phyloP scores from a whole-genome alignment of 2,797 vertebrate species.

The Lepilemur ruficaudatus region DNA sequence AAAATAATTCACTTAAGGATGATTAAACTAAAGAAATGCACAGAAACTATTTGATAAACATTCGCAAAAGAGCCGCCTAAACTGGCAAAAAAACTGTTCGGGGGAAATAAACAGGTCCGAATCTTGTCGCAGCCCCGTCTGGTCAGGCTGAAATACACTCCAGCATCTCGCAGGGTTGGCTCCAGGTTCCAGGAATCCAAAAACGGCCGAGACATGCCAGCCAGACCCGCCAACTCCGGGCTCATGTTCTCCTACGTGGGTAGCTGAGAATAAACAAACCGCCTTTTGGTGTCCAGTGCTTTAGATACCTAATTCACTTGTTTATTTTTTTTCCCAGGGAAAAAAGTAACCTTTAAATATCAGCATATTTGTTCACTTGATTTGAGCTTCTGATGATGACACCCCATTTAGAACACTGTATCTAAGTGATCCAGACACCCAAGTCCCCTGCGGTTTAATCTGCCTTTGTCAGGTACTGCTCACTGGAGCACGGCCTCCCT shows the following conservation, averaged over 20 bases:
- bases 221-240: fast-evolving
- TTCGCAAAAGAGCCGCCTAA: background rate
- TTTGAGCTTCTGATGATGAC: conserved; percentile 13
- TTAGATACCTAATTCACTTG: background rate
- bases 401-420: background rate
- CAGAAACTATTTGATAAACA: background rate
- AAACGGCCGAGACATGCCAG: fast-evolving
- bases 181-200: background rate
- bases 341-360: conserved; percentile 14
- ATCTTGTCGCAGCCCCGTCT: background rate
- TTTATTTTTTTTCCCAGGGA: background rate
- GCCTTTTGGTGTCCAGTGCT: background rate
- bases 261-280: background rate
- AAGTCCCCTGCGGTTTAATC: conserved; percentile 34
- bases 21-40: background rate
- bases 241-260: fast-evolving
- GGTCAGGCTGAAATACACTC: fast-evolving
- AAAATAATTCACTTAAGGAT: background rate
- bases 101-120: background rate
- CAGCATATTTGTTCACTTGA: background rate
- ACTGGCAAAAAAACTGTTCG: too few species aligned
- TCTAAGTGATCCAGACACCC: background rate
- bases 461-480: background rate
- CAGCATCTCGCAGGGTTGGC: fast-evolving
- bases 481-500: background rate